phyloP scores from a whole-genome alignment of 2,797 vertebrate genomes.

The Helostoma temminkii region DNA sequence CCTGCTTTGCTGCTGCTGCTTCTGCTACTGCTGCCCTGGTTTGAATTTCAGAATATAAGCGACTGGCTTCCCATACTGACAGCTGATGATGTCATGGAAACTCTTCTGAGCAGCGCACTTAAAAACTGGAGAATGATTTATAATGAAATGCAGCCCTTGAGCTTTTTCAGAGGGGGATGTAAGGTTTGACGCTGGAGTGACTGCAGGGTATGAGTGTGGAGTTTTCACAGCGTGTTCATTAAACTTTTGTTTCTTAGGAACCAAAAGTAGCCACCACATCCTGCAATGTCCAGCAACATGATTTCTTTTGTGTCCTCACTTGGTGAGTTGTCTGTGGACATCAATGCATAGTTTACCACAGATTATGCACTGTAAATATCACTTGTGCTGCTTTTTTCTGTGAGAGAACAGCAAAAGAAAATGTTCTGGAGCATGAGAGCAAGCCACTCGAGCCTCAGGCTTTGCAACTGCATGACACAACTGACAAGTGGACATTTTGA shows the following conservation, averaged over 20 bases:
- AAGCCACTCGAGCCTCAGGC: slow-evolving; percentile 17
- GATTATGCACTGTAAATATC: slow-evolving; percentile 38
- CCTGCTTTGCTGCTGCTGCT: slow-evolving; percentile 50
- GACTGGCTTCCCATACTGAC: slow-evolving; percentile 76
- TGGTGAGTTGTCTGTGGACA: slow-evolving; percentile 1
- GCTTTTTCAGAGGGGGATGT: slow-evolving; percentile 17
- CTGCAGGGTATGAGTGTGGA: neutral
- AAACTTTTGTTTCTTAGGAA: slow-evolving; percentile 52
- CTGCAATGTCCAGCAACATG: slow-evolving; percentile 29
- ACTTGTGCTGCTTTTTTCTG: slow-evolving; percentile 25
- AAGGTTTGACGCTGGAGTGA: slow-evolving; percentile 12
- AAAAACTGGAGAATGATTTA: slow-evolving; percentile 77
- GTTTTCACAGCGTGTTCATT: slow-evolving; percentile 54
- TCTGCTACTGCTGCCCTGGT: slow-evolving; percentile 69
- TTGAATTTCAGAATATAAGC: slow-evolving; percentile 78
- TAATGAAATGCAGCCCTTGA: slow-evolving; percentile 77
- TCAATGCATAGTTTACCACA: slow-evolving; percentile 46
- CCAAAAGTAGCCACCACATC: slow-evolving; percentile 52
- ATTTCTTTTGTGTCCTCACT: slow-evolving; percentile 12
- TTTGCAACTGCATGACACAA: slow-evolving; percentile 13
- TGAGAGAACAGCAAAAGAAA: slow-evolving; percentile 23
- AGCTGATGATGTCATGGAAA: slow-evolving; percentile 86
- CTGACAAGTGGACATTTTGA: slow-evolving; percentile 35
- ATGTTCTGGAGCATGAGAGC: slow-evolving; percentile 37
- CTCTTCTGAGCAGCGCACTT: slow-evolving; percentile 73